phyloP scores from a whole-genome alignment of 2,113 vertebrate species.

The Gallinago undulata region DNA sequence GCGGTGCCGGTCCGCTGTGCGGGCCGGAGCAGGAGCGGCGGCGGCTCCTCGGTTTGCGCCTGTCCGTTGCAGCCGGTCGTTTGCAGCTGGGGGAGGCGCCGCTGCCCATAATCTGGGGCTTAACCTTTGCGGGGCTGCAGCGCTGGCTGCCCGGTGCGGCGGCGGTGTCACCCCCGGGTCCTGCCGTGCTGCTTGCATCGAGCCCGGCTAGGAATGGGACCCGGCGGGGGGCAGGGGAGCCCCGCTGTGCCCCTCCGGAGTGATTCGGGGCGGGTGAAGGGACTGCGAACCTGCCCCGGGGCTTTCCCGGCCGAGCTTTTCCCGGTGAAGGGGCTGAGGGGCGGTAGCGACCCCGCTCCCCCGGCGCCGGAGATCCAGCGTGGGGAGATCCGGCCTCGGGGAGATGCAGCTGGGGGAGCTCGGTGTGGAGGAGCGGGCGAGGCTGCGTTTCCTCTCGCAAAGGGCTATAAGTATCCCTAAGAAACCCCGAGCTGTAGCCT shows the following conservation, averaged over 20 bases:
- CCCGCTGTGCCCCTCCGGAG: background rate
- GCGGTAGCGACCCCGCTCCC: background rate
- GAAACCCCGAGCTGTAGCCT: background rate
- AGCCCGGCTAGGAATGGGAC: background rate
- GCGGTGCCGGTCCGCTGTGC: background rate
- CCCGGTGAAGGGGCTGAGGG: background rate
- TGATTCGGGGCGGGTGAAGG: background rate
- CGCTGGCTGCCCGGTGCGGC: background rate
- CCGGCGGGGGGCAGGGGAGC: accelerated
- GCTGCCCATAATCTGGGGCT: background rate
- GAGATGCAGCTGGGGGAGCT: constrained; percentile 23
- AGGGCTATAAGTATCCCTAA: background rate
- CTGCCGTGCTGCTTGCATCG: background rate
- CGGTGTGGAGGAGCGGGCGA: background rate
- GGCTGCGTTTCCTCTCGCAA: constrained; percentile 79
- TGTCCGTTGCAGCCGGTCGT: background rate
- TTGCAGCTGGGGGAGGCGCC: background rate
- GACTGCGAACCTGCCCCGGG: background rate
- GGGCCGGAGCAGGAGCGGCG: background rate
- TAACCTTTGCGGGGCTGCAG: background rate
- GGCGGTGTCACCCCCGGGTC: background rate
- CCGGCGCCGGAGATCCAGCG: too few relatives aligned
- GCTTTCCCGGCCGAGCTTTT: background rate
- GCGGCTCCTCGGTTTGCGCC: background rate
- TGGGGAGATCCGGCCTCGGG: background rate